phyloP scores from a whole-genome alignment of 2,797 vertebrate species.

The Limnodromus scolopaceus region DNA sequence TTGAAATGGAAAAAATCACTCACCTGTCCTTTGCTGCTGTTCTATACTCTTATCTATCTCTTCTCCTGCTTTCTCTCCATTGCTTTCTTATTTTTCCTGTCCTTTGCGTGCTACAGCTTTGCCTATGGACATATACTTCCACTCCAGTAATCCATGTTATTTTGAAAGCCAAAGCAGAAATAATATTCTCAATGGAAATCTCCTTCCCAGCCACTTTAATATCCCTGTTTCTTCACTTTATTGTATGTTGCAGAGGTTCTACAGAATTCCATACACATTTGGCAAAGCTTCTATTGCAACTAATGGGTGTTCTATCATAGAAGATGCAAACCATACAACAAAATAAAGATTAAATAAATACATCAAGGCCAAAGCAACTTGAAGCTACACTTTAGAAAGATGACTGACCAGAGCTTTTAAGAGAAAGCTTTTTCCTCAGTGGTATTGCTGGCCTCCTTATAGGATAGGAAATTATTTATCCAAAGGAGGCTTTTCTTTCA shows the following conservation, averaged over 20 bases:
- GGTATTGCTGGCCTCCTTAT: neutral
- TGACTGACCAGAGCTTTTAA: neutral
- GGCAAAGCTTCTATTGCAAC: neutral
- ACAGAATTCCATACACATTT: neutral
- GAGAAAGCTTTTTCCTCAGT: neutral
- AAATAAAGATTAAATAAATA: neutral
- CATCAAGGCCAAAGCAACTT: neutral
- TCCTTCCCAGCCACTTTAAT: neutral
- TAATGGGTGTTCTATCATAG: neutral
- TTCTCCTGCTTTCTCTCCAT: conserved; percentile 13
- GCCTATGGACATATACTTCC: neutral
- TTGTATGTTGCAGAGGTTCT: neutral
- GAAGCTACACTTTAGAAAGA: neutral
- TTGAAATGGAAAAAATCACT: conserved; percentile 40
- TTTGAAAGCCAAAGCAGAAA: conserved; percentile 8
- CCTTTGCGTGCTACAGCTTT: neutral
- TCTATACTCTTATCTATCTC: conserved; percentile 14
- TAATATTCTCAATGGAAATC: neutral
- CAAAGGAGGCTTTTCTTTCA: neutral
- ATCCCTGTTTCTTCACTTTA: neutral
- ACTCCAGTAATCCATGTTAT: neutral
- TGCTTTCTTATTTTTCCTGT: conserved; percentile 21
- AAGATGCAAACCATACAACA: neutral
- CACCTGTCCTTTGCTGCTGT: conserved; percentile 37
- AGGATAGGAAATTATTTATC: neutral